Base-by-base conservation (phyloP, 2,797 vertebrate genomes). In the Lerista edwardsae region DNA sequence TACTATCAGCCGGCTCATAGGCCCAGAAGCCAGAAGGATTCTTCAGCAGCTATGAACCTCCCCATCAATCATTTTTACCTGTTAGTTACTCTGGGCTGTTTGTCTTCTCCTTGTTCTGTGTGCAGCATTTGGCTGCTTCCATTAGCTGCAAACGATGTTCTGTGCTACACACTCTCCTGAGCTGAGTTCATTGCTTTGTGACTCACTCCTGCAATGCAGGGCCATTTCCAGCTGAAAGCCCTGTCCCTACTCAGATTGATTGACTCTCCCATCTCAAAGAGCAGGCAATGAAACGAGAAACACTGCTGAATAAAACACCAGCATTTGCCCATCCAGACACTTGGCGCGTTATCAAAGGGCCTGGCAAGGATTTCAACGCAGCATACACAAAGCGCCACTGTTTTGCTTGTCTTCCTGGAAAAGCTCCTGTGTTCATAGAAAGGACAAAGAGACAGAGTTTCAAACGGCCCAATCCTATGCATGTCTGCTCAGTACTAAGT, bases 201-300 rank as follows among this genome's bases (percentile, higher is more conserved):
- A 74, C 62, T 78, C 67, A 71, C 61, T 72, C 65, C 64, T 25
- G 39, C 51, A 80, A 47, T 64, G 73, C 57, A 34, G 31, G 25
- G 68, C 80, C 62, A 64, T 74, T 82, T 81, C 27, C 73, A 75
- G 77, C 55, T 14, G 3, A 61, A 57, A 73, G 14, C 62, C 73
- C 31, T 78, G 76, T 31, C 67, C 83, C 84, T 39, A 51, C 31
- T 72, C 44, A 72, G 62, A 12, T 39, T 61, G 86, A 77, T 76
- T 77, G 57, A 84, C 23, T 76, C 83, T 15, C 61, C 27, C 57
- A 34, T 36, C 47, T 14, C 73, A 84, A 85, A 75, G 8, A 1
- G 5, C 36, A 69, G 41, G 62, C 36, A 75, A 72, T 29, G 23
- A 73, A 79, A 76, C 31, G 47, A 15, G 64, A 76, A 76, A 67